Conservation (phyloP, 2,797 vertebrate genomes). For the Carcharodon carcharias region DNA sequence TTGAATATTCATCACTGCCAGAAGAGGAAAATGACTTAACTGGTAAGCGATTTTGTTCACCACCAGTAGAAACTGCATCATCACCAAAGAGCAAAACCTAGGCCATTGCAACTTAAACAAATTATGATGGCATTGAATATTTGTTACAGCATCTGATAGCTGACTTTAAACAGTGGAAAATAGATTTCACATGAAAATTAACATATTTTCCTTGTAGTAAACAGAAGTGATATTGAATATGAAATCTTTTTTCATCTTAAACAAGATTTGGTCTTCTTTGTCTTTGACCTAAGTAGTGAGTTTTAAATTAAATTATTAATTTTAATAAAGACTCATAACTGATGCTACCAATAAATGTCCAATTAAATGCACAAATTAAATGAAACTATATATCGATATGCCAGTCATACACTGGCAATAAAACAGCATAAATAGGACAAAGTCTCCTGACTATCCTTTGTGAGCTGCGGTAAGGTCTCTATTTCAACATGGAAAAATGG, state of each 20-base stretch:
- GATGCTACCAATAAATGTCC: background rate
- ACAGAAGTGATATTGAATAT: background rate
- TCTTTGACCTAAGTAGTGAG: background rate
- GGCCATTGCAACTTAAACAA: background rate
- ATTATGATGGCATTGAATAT: background rate
- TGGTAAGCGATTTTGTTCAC: background rate
- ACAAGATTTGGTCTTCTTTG: background rate
- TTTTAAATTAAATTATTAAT: slow-evolving; percentile 20
- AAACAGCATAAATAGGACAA: background rate
- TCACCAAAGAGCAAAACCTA: background rate
- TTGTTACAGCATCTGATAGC: background rate
- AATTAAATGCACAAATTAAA: slow-evolving; percentile 22
- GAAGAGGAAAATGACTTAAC: background rate
- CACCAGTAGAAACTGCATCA: background rate
- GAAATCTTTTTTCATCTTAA: slow-evolving; percentile 17
- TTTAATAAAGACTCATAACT: background rate
- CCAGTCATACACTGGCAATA: background rate
- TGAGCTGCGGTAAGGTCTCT: background rate
- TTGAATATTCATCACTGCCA: background rate
- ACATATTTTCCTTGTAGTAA: background rate
- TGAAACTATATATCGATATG: background rate
- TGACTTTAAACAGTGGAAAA: background rate
- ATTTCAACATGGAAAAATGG: background rate
- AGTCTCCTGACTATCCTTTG: background rate
- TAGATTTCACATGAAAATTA: background rate